These are phyloP conservation scores for Bilobella aurantiaca DNA, from an alignment of 1,140 invertebrate genomes.

Conservation along the genomic window DNA sequence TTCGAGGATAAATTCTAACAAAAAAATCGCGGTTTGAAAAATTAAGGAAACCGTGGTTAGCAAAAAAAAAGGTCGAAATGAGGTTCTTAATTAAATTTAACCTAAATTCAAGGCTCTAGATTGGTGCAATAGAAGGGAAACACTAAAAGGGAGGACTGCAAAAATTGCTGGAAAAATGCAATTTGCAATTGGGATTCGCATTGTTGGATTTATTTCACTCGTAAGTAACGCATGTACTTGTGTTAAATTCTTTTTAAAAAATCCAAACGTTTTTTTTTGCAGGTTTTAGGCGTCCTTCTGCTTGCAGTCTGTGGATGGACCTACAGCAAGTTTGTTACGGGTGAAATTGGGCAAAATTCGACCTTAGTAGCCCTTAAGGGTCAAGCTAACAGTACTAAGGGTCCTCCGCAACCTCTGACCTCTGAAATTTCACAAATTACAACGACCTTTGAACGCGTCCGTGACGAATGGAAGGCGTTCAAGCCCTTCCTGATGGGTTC, in stretches of 20 bases:
- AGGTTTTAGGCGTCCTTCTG: slow-evolving; percentile 10
- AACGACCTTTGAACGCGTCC: neutral
- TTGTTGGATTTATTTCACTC: slow-evolving; percentile 10
- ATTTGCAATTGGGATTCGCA: slow-evolving; percentile 13
- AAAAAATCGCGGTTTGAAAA: neutral
- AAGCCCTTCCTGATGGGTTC: neutral
- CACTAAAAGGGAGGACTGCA: neutral
- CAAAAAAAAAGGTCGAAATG: too few relatives aligned
- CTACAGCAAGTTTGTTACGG: neutral
- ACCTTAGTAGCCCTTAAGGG: neutral
- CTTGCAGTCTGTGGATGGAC: slow-evolving; percentile 13
- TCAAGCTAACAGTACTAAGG: neutral
- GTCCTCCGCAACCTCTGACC: neutral
- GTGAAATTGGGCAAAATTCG: neutral
- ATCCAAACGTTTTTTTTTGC: neutral
- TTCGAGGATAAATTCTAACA: too few relatives aligned
- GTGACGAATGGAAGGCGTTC: neutral
- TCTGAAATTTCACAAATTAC: neutral
- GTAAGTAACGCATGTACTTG: neutral
- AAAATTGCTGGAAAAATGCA: slow-evolving; percentile 12
- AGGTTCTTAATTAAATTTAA: neutral
- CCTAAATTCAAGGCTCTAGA: neutral
- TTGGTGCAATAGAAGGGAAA: neutral
- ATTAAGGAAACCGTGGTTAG: neutral
- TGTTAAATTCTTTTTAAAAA: neutral